Evolutionary conservation across 2,888 invertebrate genomes (phyloP), one percentile per base, ranked within the genome.

Genomic region (Meteorus colon): DNA sequence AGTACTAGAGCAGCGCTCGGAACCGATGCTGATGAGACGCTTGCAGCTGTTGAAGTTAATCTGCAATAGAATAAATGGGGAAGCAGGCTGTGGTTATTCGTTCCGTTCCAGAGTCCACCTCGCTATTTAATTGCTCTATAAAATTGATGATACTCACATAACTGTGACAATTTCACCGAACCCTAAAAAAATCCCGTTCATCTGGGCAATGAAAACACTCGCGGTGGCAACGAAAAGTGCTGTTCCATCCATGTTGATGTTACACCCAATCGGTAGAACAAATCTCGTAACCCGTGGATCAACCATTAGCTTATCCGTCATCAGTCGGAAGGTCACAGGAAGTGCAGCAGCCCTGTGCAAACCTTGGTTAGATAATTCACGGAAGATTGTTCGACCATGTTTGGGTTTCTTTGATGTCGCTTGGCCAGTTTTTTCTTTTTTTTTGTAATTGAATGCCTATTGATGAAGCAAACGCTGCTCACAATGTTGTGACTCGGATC

Each of bases 221-320:
- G 98, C 96, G 3, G 96, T 94, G 0, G 97, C 94, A 48, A 98
- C 94, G 89, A 97, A 98, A 66, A 98, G 91, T 0, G 96, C 96
- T 0, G 96, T 96, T 2, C 96, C 96, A 84, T 97, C 96, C 96
- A 97, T 97, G 90, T 97, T 97, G 87, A 97, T 95, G 87, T 96
- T 97, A 87, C 96, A 96, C 5, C 97, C 97, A 81, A 97, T 96
- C 0, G 97, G 97, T 14, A 97, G 91, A 66, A 97, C 96, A 90
- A 97, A 97, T 80, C 96, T 93, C 0, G 96, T 95, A 82, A 97
- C 94, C 78, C 96, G 92, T 51, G 94, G 92, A 90, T 97, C 96
- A 79, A 97, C 92, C 79, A 94, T 93, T 78, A 96, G 92, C 75
- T 95, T 95, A 80, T 96, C 95, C 89, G 96, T 96, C 94, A 97